A percentile compares a stretch with the other conserved stretches of the same genome.
These are phyloP conservation scores for Henricia sp. DNA, from an alignment of 53 echinoderm and acorn worm species.

Conservation along the genomic window DNA sequence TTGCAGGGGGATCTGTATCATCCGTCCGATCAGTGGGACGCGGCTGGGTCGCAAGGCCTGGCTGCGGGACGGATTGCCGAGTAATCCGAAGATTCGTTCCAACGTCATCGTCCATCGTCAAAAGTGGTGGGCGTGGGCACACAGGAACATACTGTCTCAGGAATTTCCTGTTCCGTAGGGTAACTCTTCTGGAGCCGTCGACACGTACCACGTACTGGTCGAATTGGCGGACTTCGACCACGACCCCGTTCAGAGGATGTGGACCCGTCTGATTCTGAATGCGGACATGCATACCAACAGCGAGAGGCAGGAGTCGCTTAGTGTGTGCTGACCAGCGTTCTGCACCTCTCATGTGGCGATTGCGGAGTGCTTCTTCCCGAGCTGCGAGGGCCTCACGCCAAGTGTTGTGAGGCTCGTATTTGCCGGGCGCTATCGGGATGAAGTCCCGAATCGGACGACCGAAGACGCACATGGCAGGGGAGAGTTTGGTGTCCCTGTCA, in stretches of 20 bases:
- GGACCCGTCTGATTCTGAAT: slow-evolving; percentile 60
- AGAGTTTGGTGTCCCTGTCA: slow-evolving; percentile 53
- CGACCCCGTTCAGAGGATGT: slow-evolving; percentile 57
- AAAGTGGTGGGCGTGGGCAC: no score
- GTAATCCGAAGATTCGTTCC: no score
- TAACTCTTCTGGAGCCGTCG: slow-evolving; percentile 65
- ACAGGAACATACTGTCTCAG: no score
- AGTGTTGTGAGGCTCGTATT: slow-evolving; percentile 50
- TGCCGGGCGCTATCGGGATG: slow-evolving; percentile 49
- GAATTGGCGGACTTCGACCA: slow-evolving; percentile 69
- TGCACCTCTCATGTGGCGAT: background rate
- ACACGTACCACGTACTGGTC: slow-evolving; percentile 67
- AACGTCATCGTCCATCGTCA: no score
- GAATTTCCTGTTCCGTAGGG: slow-evolving; percentile 57
- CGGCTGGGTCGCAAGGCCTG: no score
- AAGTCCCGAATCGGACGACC: slow-evolving; percentile 63
- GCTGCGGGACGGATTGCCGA: no score
- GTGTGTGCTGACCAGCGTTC: no score
- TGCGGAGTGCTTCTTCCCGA: background rate
- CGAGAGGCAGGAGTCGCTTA: no score
- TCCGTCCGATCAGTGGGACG: no score
- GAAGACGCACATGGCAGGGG: slow-evolving; percentile 66
- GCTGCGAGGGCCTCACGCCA: background rate
- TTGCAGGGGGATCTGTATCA: no score
- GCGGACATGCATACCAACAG: slow-evolving; percentile 55